Conservation (phyloP, 2,888 invertebrate genomes). For the Galerucella nymphaeae region DNA sequence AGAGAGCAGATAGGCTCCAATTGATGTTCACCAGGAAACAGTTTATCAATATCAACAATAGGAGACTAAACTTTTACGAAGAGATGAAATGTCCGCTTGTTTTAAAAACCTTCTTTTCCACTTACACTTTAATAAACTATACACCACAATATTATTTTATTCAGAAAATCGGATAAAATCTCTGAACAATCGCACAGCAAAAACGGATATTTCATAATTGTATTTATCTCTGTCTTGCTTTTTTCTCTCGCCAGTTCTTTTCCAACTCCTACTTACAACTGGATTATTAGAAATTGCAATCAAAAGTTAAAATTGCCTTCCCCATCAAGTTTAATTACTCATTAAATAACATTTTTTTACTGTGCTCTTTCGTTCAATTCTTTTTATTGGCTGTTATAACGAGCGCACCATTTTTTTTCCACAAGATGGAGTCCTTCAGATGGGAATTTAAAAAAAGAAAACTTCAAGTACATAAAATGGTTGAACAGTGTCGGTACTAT, state of each 20-base stretch:
- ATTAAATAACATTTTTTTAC: conserved; percentile 21
- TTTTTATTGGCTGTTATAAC: conserved; percentile 20
- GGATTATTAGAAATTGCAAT: conserved; percentile 17
- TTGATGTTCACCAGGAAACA: too few species aligned
- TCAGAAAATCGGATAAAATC: too few species aligned
- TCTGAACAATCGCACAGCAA: too few species aligned
- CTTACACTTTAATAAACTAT: too few species aligned
- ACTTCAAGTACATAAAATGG: neutral
- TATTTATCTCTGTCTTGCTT: neutral
- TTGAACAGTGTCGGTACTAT: neutral
- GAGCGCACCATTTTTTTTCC: conserved; percentile 17
- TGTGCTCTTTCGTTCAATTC: conserved; percentile 14
- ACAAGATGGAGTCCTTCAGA: conserved; percentile 6
- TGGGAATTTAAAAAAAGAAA: neutral
- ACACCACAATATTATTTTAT: too few species aligned
- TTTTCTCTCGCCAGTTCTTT: neutral
- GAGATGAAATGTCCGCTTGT: too few species aligned
- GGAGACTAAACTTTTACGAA: too few species aligned
- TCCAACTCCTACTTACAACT: neutral
- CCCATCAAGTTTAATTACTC: conserved; percentile 22
- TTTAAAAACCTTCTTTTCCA: too few species aligned
- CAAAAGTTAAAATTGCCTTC: conserved; percentile 23
- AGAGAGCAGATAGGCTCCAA: too few species aligned
- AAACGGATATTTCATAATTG: neutral
- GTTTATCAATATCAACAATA: too few species aligned